These are phyloP conservation scores for Paguma larvata DNA, from an alignment of 2,797 vertebrate species.

Conservation along the genomic window DNA sequence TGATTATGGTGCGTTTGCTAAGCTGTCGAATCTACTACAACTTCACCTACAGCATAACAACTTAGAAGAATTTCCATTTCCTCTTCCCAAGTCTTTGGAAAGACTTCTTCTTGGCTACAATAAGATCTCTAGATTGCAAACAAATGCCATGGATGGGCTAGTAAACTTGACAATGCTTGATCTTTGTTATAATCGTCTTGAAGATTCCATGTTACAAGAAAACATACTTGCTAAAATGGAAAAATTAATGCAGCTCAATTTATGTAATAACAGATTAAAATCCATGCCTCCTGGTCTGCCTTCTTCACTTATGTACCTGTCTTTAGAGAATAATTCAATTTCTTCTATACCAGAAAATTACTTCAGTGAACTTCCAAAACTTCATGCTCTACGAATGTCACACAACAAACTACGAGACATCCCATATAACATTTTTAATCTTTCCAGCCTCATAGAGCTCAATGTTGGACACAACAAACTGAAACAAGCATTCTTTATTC, in stretches of 20 bases:
- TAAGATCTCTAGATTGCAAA: conserved; percentile 87
- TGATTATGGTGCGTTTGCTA: conserved; percentile 88
- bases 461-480: conserved; percentile 91
- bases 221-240: conserved; percentile 88
- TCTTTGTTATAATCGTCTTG: conserved; percentile 89
- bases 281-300: conserved; percentile 90
- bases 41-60: conserved; percentile 91
- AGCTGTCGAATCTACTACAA: conserved; percentile 87
- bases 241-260: conserved; percentile 90
- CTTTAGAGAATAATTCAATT: conserved; percentile 92
- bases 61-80: conserved; percentile 89
- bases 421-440: conserved; percentile 88
- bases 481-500: conserved; percentile 90
- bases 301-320: conserved; percentile 92
- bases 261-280: conserved; percentile 90
- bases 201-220: conserved; percentile 86
- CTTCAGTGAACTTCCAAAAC: conserved; percentile 88
- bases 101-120: conserved; percentile 91
- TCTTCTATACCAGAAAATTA: conserved; percentile 91
- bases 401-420: conserved; percentile 90
- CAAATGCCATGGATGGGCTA: conserved; percentile 85
- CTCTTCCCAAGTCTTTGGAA: conserved; percentile 90
- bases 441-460: conserved; percentile 90
- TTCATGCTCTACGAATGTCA: conserved; percentile 89
- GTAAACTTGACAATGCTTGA: conserved; percentile 90